Conservation (phyloP, 2,888 invertebrate genomes). For the Papilio protenor region DNA sequence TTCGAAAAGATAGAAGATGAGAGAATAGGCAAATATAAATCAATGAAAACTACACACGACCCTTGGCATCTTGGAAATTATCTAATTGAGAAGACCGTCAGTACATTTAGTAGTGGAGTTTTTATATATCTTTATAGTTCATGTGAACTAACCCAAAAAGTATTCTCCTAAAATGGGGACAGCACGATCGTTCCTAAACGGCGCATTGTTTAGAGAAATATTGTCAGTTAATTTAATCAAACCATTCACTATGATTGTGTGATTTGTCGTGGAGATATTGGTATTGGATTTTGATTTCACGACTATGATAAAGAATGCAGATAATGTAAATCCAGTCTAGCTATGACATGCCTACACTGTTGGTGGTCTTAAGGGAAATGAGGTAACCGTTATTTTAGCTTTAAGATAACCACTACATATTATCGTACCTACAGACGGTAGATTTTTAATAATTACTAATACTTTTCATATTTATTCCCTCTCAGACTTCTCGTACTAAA, state of each 20-base stretch:
- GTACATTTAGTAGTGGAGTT: slow-evolving; percentile 59
- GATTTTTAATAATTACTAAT: no score
- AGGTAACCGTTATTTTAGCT: slow-evolving; percentile 21
- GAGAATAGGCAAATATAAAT: neutral
- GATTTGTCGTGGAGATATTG: slow-evolving; percentile 57
- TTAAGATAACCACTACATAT: neutral
- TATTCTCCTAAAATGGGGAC: slow-evolving; percentile 55
- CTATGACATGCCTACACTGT: slow-evolving; percentile 11
- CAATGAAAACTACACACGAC: neutral
- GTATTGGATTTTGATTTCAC: slow-evolving; percentile 54
- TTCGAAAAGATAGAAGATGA: neutral
- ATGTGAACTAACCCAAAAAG: slow-evolving; percentile 63
- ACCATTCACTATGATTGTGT: slow-evolving; percentile 57
- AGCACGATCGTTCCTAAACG: slow-evolving; percentile 55
- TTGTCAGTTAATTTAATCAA: slow-evolving; percentile 65
- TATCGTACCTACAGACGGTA: neutral
- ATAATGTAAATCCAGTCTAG: slow-evolving; percentile 49
- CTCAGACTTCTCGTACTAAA: no score
- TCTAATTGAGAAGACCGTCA: slow-evolving; percentile 53
- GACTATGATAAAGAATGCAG: slow-evolving; percentile 67
- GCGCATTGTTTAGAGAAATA: slow-evolving; percentile 55
- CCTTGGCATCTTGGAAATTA: neutral
- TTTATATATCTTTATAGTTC: slow-evolving; percentile 59
- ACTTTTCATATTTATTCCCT: no score
- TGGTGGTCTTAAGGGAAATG: slow-evolving; percentile 32